These are phyloP conservation scores for Atrina japonica DNA, from an alignment of 2,888 invertebrate species.

Conservation along the genomic window DNA sequence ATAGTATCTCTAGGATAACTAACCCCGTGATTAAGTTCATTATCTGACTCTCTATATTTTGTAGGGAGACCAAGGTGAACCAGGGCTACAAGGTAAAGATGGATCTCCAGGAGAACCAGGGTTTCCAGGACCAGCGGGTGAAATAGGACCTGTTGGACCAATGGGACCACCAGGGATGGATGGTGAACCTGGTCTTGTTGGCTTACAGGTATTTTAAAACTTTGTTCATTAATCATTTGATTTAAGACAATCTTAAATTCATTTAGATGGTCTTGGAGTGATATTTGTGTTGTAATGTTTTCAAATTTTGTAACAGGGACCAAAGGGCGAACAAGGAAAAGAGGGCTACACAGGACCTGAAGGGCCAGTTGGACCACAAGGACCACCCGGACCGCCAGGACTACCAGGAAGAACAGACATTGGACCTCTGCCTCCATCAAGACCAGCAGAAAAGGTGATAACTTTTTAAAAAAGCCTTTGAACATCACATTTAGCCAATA, in stretches of 20 bases:
- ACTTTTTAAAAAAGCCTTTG: too few relatives aligned
- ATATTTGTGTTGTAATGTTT: too few relatives aligned
- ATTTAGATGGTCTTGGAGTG: too few relatives aligned
- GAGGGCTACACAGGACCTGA: conserved; percentile 17
- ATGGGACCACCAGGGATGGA: conserved; percentile 49
- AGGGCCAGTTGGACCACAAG: conserved; percentile 1
- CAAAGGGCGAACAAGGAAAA: conserved; percentile 6
- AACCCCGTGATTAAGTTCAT: too few relatives aligned
- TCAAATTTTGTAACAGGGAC: too few relatives aligned
- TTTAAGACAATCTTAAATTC: background rate
- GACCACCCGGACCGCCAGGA: conserved; percentile 28
- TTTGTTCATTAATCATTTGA: too few relatives aligned
- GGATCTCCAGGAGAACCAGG: conserved; percentile 52
- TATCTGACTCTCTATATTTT: too few relatives aligned
- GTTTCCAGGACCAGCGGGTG: conserved; percentile 40
- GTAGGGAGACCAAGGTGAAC: conserved; percentile 24
- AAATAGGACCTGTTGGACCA: conserved; percentile 15
- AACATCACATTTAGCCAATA: too few relatives aligned
- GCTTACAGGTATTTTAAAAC: conserved; percentile 15
- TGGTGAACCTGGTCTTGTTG: conserved; percentile 43
- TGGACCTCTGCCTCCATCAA: background rate
- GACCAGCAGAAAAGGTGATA: too few relatives aligned
- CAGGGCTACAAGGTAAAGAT: conserved; percentile 31
- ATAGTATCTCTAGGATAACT: too few relatives aligned
- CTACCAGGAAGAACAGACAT: background rate